Base-by-base conservation (phyloP, 2,113 vertebrate genomes). In the Elephantulus edwardii region DNA sequence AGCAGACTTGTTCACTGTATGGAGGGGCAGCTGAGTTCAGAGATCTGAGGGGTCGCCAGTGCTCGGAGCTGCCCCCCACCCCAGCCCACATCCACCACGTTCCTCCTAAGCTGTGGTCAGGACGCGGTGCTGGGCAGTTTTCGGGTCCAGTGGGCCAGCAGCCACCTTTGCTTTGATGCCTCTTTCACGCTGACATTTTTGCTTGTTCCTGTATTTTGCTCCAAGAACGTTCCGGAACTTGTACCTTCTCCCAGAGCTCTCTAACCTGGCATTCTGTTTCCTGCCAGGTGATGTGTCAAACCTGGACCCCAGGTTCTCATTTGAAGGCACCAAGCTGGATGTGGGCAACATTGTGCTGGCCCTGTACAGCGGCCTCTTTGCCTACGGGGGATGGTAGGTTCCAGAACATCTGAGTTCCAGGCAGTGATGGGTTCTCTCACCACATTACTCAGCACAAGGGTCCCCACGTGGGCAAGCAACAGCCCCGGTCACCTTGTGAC, bases 301-400 rank as follows among this genome's bases (percentile, higher is more conserved):
- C 12, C 98, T 99, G 70, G 93, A 97, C 30, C 98, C 98, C 0
- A 97, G 97, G 35, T 98, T 96, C 66, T 98, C 99, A 9, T 99
- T 99, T 10, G 35, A 98, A 83, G 98, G 98, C 58, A 98, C 98
- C 19, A 98, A 98, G 0, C 70, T 91, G 2, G 98, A 92, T 0
- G 98, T 99, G n/a, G 99, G 99, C 12, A 98, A 97, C 90, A 98
- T 99, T 0, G 99, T 99, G 40, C 77, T 99, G 96, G 99, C 99
- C 0, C 94, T 99, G 52, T 99, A 99, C 97, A 99, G 99, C 0
- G 99, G 99, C 0, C 98, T 99, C 68, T 99, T 99, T 44, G 99
- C 99, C 81, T 99, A 99, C 0, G 99, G 99, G 83, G 99, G 99
- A 95, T 99, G 99, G 99, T 99, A 96, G 96, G 98, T 84, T 79